Conservation (phyloP, 2,888 invertebrate genomes). For the Eristalinus sepulchralis region DNA sequence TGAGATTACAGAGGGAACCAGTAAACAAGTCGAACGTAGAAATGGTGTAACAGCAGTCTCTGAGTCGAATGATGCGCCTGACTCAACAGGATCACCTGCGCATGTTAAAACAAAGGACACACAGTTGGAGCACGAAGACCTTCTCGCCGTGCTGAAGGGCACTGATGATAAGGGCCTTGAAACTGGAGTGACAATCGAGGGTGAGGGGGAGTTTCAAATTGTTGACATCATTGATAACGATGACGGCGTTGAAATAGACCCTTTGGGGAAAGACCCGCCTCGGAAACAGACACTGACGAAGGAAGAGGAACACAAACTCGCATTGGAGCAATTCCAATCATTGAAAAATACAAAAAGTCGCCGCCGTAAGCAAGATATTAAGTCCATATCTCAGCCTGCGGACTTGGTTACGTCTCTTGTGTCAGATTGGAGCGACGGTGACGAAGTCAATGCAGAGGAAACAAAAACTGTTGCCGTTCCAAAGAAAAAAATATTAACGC, state of each 20-base stretch:
- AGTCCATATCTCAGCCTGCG: constrained; percentile 67
- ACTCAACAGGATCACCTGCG: constrained; percentile 22
- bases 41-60: constrained; percentile 36
- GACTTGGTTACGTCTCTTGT: constrained; percentile 77
- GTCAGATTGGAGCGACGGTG: constrained; percentile 80
- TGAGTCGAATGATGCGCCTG: constrained; percentile 29
- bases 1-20: background rate
- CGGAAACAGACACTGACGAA: constrained; percentile 72
- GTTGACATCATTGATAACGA: constrained; percentile 78
- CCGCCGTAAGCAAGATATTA: constrained; percentile 75
- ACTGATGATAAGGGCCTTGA: constrained; percentile 82
- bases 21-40: constrained; percentile 20
- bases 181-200: constrained; percentile 78
- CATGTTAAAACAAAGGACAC: constrained; percentile 5
- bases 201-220: constrained; percentile 79
- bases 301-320: constrained; percentile 78
- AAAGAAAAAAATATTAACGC: constrained; percentile 23
- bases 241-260: constrained; percentile 64
- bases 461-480: background rate
- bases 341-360: constrained; percentile 69
- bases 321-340: constrained; percentile 78
- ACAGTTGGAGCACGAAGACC: constrained; percentile 77
- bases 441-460: constrained; percentile 67
- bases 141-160: constrained; percentile 83
- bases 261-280: constrained; percentile 15